Base-by-base conservation (phyloP, 2,888 invertebrate species). In the Chrysodeixis includens region DNA sequence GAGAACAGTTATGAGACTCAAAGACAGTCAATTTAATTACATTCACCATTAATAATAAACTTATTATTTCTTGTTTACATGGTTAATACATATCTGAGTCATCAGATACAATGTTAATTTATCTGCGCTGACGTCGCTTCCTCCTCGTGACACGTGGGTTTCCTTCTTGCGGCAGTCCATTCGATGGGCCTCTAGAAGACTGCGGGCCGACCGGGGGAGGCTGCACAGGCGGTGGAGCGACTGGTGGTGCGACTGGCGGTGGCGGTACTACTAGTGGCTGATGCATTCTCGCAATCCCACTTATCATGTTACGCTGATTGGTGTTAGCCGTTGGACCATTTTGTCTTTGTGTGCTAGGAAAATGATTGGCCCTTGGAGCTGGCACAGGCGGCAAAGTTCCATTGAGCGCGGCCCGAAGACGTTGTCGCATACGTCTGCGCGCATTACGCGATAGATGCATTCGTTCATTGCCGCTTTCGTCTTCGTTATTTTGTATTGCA, bases 111-210 rank as follows among this genome's bases (percentile, higher is more conserved):
- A 60, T 59, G 53, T 65, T 65, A 32, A 76, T 84, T 90, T 93
- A 93, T 91, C 90, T 91, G 78, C 92, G 93, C 44, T 92, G 91
- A 69, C 91, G 92, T 69, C 91, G 92, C 76, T 89, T 92, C 79
- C 90, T 93, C 83, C 90, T 94, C 76, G 88, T 92, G 26, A 83
- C 79, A 68, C 92, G 92, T 9, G 73, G 73, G 60, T 82, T 88
- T 32, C 74, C 84, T 49, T 85, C 87, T 56, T 81, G 85, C 7
- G 85, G 56, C 14, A 71, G 49, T 30, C 74, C 83, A 60, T 81
- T 82, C 4, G 90, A 84, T 2, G 87, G 76, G 3, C 86, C 86
- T 54, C 83, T 76, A n/a, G 85, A 69, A 8, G 73, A 62, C 30
- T 73, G 64, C 12, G 69, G 73, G 9, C 66, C 78, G n/a, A 76